These are phyloP conservation scores for Noctilio leporinus DNA, from an alignment of 2,113 vertebrate species.

Conservation along the genomic window DNA sequence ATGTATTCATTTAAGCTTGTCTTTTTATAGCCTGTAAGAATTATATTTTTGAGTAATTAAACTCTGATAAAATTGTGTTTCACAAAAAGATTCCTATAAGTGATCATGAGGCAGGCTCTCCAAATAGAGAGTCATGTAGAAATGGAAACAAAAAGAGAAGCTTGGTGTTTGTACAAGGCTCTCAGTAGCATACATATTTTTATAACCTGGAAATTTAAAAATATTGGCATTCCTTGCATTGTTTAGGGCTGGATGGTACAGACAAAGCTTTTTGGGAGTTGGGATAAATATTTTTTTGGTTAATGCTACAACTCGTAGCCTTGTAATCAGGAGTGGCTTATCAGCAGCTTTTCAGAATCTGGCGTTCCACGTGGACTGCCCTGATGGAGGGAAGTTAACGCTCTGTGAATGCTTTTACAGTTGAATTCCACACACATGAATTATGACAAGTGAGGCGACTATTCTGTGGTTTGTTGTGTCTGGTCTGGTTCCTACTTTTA, in stretches of 20 bases:
- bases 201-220: background rate
- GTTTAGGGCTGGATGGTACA: background rate
- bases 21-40: slow-evolving; percentile 25
- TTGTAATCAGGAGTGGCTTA: slow-evolving; percentile 80
- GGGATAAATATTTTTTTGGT: slow-evolving; percentile 72
- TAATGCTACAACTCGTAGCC: slow-evolving; percentile 71
- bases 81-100: background rate
- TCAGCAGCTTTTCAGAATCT: slow-evolving; percentile 72
- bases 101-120: slow-evolving; percentile 37
- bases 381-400: slow-evolving; percentile 74
- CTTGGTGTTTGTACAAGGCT: background rate
- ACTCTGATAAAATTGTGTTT: slow-evolving; percentile 27
- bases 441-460: slow-evolving; percentile 81
- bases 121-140: background rate
- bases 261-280: slow-evolving; percentile 27
- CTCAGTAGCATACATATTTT: background rate
- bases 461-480: slow-evolving; percentile 92
- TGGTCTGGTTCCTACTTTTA: slow-evolving; percentile 85
- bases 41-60: slow-evolving; percentile 53
- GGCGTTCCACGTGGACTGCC: slow-evolving; percentile 72
- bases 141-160: background rate
- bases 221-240: background rate
- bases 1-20: slow-evolving; percentile 39
- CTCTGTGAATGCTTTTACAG: slow-evolving; percentile 76
- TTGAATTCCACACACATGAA: slow-evolving; percentile 83